phyloP scores from a whole-genome alignment of 2,797 vertebrate genomes.

The Chrosomus eos region DNA sequence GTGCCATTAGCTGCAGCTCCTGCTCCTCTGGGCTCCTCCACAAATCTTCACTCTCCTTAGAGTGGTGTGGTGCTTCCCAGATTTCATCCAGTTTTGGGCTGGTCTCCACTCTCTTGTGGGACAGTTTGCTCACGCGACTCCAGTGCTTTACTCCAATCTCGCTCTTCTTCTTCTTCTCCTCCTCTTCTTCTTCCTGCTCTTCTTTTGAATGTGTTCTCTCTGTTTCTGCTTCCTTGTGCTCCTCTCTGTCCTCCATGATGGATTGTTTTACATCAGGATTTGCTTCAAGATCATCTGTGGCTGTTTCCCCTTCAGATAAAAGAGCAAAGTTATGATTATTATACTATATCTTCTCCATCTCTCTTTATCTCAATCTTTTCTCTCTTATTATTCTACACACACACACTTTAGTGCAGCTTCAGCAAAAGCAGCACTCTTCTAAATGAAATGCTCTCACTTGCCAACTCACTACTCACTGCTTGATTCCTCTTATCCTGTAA shows the following conservation, averaged over 20 bases:
- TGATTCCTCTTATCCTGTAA: background rate
- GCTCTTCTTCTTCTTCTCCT: constrained; percentile 68
- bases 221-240: constrained; percentile 51
- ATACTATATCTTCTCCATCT: background rate
- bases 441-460: constrained; percentile 39
- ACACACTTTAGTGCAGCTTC: constrained; percentile 46
- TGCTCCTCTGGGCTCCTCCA: constrained; percentile 75
- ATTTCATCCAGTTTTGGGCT: constrained; percentile 57
- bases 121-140: constrained; percentile 80
- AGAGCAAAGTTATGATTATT: constrained; percentile 18
- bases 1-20: constrained; percentile 80
- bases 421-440: constrained; percentile 52
- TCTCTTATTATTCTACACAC: constrained; percentile 8
- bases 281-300: constrained; percentile 56
- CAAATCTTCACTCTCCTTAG: constrained; percentile 74
- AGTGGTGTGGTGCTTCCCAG: constrained; percentile 75
- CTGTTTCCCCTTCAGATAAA: constrained; percentile 58
- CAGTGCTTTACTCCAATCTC: constrained; percentile 74
- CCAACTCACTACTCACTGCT: constrained; percentile 33
- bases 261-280: constrained; percentile 66
- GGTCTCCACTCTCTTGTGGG: constrained; percentile 69
- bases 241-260: constrained; percentile 61
- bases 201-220: constrained; percentile 57
- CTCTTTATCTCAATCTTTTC: background rate
- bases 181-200: constrained; percentile 67